These are phyloP conservation scores for Erebia ligea DNA, from an alignment of 2,888 invertebrate genomes.

Conservation along the genomic window DNA sequence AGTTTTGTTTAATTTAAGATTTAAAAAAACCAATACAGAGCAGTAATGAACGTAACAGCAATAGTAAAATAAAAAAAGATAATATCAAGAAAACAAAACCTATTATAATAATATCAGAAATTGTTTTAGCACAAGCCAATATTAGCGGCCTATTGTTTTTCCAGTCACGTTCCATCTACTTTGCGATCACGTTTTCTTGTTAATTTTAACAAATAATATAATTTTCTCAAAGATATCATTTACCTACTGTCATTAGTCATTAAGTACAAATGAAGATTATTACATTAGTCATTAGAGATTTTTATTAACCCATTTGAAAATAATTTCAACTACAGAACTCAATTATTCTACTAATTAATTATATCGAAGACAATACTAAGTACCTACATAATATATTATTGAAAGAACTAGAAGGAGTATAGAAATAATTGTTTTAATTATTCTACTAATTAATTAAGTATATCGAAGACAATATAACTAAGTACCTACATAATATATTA, in stretches of 20 bases:
- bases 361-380: too few species aligned
- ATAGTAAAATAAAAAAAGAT: background rate
- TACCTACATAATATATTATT: too few species aligned
- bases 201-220: slow-evolving; percentile 22
- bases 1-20: background rate
- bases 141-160: slow-evolving; percentile 29
- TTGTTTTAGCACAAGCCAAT: slow-evolving; percentile 15
- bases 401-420: too few species aligned
- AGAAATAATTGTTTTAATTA: too few species aligned
- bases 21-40: background rate
- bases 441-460: too few species aligned
- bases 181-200: slow-evolving; percentile 20
- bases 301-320: too few species aligned
- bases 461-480: too few species aligned
- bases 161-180: slow-evolving; percentile 29
- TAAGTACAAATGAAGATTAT: slow-evolving; percentile 5
- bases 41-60: background rate
- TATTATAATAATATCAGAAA: background rate
- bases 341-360: too few species aligned
- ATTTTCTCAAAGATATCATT: slow-evolving; percentile 14
- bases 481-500: too few species aligned
- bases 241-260: slow-evolving; percentile 9
- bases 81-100: background rate
- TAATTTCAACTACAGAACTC: too few species aligned
- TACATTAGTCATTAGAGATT: background rate